Evolutionary conservation across 2,888 invertebrate genomes (phyloP), one percentile per base, ranked within the genome.

Genomic region (Cremastobaeus sp.): DNA sequence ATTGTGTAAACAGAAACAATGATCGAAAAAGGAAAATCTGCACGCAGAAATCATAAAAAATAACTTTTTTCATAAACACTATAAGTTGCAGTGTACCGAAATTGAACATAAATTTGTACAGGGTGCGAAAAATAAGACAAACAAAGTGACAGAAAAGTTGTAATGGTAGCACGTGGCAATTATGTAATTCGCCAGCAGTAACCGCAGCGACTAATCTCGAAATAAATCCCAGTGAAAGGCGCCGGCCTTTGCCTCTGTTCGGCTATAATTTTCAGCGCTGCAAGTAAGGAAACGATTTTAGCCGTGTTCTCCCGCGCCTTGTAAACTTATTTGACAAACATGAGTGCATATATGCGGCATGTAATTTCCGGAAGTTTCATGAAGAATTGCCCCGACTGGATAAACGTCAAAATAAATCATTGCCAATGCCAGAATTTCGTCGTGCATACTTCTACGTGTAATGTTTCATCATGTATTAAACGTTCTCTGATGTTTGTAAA

Each of bases 311-410:
- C 50, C 28, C 35, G n/a, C 68, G 32, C 47, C 69, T 60, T 69
- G 60, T 69, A 69, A 69, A 60, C 45, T 60, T 54, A 69, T 69
- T 54, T 62, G 69, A 55, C 69, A 69, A 69, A 62, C 69, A 62
- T 41, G 69, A 69, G 69, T 47, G 55, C 69, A 60, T 60, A 54
- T 60, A 60, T 54, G 54, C 47, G 54, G 47, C 45, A 28, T 37
- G 59, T 47, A 69, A 69, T 69, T 69, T 69, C 45, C 30, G 32
- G 60, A 60, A 69, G 45, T 69, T 69, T 69, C 47, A 34, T 69
- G 52, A 69, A 60, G 18, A 69, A 69, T 69, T 60, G 52, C 52
- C 43, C 8, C 17, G 15, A 57, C 66, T 66, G 66, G 41, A 66
- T 59, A 50, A 68, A 59, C 20, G 57, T 43, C 57, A n/a, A 41